These are phyloP conservation scores for Ceratina japonica DNA, from an alignment of 1,140 invertebrate genomes.

Conservation along the genomic window DNA sequence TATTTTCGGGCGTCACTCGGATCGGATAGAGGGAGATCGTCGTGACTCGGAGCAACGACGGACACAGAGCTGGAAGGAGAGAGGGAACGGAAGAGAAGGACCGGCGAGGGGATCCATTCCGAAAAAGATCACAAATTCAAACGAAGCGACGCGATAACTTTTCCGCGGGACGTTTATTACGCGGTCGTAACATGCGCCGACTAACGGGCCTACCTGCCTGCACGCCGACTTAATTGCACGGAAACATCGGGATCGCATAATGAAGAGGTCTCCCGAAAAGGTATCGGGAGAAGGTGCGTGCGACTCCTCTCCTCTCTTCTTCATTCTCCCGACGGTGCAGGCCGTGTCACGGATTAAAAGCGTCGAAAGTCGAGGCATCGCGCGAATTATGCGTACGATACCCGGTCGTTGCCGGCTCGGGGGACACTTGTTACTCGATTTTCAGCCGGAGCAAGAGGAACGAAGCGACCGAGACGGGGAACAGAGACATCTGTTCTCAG, in stretches of 20 bases:
- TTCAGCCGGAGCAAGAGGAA: background rate
- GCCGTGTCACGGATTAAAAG: background rate
- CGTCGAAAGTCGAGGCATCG: conserved; percentile 5
- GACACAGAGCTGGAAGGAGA: background rate
- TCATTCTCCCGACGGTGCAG: background rate
- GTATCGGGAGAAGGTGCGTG: conserved; percentile 29
- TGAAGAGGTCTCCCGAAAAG: conserved; percentile 52
- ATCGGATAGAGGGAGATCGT: background rate
- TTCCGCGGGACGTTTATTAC: conserved; percentile 63
- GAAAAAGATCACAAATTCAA: conserved; percentile 55
- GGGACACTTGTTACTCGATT: conserved; percentile 8
- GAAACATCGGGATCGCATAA: conserved; percentile 58
- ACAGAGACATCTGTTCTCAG: conserved; percentile 40
- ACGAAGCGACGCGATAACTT: conserved; percentile 65
- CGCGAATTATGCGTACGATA: conserved; percentile 4
- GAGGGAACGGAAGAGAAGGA: background rate
- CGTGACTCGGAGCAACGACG: background rate
- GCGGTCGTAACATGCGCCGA: conserved; percentile 50
- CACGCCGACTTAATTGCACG: conserved; percentile 60
- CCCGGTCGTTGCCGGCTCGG: background rate
- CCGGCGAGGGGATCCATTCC: conserved; percentile 1
- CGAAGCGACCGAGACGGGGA: background rate
- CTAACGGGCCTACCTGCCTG: conserved; percentile 40
- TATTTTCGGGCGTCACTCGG: conserved; percentile 38
- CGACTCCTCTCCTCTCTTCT: background rate